phyloP scores from a whole-genome alignment of 1,140 invertebrate genomes.

The Lordiphosa clarofinis region DNA sequence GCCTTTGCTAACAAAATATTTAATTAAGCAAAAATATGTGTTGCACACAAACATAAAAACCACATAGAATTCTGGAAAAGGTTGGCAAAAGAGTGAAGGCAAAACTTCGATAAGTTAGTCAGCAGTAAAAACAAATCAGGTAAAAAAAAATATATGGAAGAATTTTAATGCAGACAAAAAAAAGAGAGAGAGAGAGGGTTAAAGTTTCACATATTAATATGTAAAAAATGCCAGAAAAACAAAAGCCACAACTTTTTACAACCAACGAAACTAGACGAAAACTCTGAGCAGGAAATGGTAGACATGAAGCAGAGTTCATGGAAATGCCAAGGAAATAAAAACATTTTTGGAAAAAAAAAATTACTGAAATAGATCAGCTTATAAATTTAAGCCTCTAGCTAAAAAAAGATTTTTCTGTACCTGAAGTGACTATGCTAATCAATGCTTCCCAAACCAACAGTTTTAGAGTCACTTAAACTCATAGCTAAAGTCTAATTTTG shows the following conservation, averaged over 20 bases:
- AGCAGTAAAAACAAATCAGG: constrained; percentile 36
- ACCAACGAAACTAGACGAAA: neutral
- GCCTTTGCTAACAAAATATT: constrained; percentile 54
- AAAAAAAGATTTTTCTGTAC: too few relatives aligned
- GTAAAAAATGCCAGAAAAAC: constrained; percentile 24
- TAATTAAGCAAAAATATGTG: constrained; percentile 73
- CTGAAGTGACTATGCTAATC: too few relatives aligned
- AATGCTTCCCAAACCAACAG: too few relatives aligned
- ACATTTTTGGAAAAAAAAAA: too few relatives aligned
- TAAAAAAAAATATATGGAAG: constrained; percentile 25
- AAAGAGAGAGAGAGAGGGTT: neutral
- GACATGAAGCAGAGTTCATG: neutral
- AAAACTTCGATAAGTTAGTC: constrained; percentile 47
- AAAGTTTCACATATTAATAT: constrained; percentile 31
- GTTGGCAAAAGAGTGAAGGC: neutral
- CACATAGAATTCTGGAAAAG: constrained; percentile 23
- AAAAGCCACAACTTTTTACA: constrained; percentile 22
- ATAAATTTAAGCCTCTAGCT: too few relatives aligned
- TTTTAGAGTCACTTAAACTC: too few relatives aligned
- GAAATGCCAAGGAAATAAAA: neutral
- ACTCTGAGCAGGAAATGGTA: neutral
- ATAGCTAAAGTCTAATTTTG: too few relatives aligned
- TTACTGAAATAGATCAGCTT: too few relatives aligned
- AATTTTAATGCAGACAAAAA: constrained; percentile 23
- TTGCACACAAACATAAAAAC: constrained; percentile 35